These are phyloP conservation scores for Scaptomyza montana DNA, from an alignment of 1,140 invertebrate species.

Conservation along the genomic window DNA sequence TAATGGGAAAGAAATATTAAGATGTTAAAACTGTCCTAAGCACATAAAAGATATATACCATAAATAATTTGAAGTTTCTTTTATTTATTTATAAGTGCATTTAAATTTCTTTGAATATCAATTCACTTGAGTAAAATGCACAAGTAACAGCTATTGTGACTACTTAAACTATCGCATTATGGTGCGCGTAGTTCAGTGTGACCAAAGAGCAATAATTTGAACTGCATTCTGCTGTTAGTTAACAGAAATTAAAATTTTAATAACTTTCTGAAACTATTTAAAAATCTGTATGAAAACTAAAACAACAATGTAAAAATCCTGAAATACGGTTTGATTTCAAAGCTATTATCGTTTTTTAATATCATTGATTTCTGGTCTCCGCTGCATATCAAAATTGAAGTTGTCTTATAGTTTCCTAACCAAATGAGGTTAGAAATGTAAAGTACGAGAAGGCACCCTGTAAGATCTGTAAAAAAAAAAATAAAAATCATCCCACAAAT, in stretches of 20 bases:
- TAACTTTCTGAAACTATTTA: neutral
- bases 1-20: too few species aligned
- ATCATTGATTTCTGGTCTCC: too few species aligned
- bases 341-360: too few species aligned
- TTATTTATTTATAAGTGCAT: neutral
- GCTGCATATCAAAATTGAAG: too few species aligned
- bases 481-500: neutral
- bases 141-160: neutral
- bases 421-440: slow-evolving; percentile 16
- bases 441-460: slow-evolving; percentile 35
- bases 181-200: neutral
- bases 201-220: neutral
- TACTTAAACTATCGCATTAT: neutral
- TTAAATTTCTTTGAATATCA: neutral
- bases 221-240: neutral
- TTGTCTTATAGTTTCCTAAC: neutral
- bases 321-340: too few species aligned
- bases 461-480: slow-evolving; percentile 9
- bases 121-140: too few species aligned
- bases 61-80: neutral
- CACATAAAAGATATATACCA: too few species aligned
- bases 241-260: neutral
- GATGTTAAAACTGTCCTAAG: too few species aligned
- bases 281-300: too few species aligned
- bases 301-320: too few species aligned